Evolutionary conservation across 2,888 invertebrate genomes (phyloP).

Genomic region (Heteromyza rotundicornis): DNA sequence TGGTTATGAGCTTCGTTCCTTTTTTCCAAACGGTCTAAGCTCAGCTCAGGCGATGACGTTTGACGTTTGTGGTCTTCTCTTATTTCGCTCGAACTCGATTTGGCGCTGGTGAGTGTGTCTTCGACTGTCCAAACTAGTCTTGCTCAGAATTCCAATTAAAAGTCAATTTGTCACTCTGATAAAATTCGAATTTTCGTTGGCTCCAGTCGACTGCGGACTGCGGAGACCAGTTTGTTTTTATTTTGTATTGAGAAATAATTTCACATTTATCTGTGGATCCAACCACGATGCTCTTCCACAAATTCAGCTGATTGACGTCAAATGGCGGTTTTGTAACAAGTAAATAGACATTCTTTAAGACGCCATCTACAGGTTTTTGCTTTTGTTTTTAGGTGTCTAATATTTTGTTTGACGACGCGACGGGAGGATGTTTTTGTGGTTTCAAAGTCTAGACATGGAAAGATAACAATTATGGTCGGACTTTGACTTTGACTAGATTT

Average conservation of each 20-base stretch:
- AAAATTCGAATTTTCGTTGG: conserved; percentile 13
- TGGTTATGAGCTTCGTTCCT: too few species aligned
- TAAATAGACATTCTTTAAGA: conserved; percentile 22
- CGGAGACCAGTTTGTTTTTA: conserved; percentile 12
- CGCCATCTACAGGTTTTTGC: conserved; percentile 19
- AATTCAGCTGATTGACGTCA: conserved; percentile 23
- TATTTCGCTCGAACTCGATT: conserved; percentile 10
- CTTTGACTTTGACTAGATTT: too few species aligned
- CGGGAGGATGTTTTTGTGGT: background rate
- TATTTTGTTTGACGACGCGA: background rate
- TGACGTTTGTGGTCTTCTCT: background rate
- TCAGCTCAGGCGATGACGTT: background rate
- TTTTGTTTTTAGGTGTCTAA: background rate
- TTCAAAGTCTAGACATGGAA: conserved; percentile 2
- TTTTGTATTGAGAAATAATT: background rate
- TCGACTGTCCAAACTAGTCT: conserved; percentile 7
- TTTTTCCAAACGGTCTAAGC: background rate
- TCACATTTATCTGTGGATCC: background rate
- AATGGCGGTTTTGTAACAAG: conserved; percentile 8
- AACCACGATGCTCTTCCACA: background rate
- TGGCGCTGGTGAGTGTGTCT: background rate
- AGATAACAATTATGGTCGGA: too few species aligned
- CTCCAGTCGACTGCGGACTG: conserved; percentile 22
- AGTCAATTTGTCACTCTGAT: conserved; percentile 29
- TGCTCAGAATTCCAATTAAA: conserved; percentile 28